Conservation (phyloP, 1,140 invertebrate species). For the Theocolax elegans region DNA sequence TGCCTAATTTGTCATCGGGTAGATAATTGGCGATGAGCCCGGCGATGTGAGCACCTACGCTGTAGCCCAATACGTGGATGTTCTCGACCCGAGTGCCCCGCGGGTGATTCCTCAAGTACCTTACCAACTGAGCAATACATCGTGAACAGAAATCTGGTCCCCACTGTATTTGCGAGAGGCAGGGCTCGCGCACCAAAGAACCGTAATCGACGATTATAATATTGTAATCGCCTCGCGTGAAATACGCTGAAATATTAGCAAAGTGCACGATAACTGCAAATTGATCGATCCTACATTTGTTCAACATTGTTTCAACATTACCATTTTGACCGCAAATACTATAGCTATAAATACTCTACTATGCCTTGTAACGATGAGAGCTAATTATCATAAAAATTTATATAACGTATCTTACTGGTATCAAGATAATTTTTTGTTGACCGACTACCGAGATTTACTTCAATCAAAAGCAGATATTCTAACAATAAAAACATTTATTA, state of each 20-base stretch:
- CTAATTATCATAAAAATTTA: too few relatives aligned
- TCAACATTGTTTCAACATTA: too few relatives aligned
- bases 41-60: slow-evolving; percentile 86
- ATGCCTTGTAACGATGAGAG: too few relatives aligned
- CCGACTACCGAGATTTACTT: too few relatives aligned
- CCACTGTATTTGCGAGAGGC: slow-evolving; percentile 85
- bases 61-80: slow-evolving; percentile 86
- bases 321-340: too few relatives aligned
- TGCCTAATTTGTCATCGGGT: slow-evolving; percentile 76
- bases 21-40: slow-evolving; percentile 84
- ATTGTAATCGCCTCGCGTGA: slow-evolving; percentile 82
- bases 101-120: slow-evolving; percentile 81
- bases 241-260: slow-evolving; percentile 79
- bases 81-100: slow-evolving; percentile 77
- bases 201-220: slow-evolving; percentile 89
- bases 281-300: too few relatives aligned
- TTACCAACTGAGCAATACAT: slow-evolving; percentile 83
- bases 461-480: too few relatives aligned
- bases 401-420: too few relatives aligned
- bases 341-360: too few relatives aligned
- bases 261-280: too few relatives aligned
- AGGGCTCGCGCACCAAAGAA: slow-evolving; percentile 82
- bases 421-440: too few relatives aligned
- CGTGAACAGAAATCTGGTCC: slow-evolving; percentile 80
- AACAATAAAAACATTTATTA: too few relatives aligned